Evolutionary conservation across 2,888 invertebrate genomes (phyloP).

Genomic region (Xestia c-nigrum): DNA sequence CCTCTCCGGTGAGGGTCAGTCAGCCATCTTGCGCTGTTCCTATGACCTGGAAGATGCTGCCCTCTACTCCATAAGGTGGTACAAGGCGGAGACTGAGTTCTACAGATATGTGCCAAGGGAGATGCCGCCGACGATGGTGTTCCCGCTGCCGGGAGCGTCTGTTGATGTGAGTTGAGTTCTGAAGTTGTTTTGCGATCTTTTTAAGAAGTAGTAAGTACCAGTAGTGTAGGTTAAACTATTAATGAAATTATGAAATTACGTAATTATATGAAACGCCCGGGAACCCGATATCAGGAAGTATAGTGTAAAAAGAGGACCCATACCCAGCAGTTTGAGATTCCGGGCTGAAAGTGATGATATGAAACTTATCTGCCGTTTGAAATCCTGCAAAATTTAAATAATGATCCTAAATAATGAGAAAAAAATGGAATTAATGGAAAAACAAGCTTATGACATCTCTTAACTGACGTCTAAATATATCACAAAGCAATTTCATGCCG

Average conservation of each 20-base stretch:
- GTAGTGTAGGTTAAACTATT: not conserved
- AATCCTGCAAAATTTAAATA: not conserved
- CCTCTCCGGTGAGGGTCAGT: slow-evolving; percentile 87
- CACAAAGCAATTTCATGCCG: not conserved
- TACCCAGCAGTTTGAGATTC: too few species aligned
- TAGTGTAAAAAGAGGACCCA: too few species aligned
- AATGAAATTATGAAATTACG: too few species aligned
- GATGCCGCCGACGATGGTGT: slow-evolving; percentile 92
- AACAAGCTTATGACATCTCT: not conserved
- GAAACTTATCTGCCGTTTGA: not conserved
- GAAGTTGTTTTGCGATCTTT: not conserved
- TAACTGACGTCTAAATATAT: not conserved
- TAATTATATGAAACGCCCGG: not conserved
- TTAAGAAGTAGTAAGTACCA: not conserved
- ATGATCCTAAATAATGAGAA: not conserved
- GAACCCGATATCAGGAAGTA: too few species aligned
- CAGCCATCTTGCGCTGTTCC: slow-evolving; percentile 89
- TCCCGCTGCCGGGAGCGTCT: slow-evolving; percentile 92
- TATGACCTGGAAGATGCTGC: slow-evolving; percentile 92
- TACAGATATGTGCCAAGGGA: slow-evolving; percentile 94
- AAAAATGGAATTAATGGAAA: not conserved
- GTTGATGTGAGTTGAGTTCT: slow-evolving; percentile 92
- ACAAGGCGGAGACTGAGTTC: slow-evolving; percentile 93
- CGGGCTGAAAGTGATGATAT: not conserved
- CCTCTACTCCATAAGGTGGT: slow-evolving; percentile 93